Conservation (phyloP, 2,113 vertebrate genomes). For the Thalassoma bifasciatum region DNA sequence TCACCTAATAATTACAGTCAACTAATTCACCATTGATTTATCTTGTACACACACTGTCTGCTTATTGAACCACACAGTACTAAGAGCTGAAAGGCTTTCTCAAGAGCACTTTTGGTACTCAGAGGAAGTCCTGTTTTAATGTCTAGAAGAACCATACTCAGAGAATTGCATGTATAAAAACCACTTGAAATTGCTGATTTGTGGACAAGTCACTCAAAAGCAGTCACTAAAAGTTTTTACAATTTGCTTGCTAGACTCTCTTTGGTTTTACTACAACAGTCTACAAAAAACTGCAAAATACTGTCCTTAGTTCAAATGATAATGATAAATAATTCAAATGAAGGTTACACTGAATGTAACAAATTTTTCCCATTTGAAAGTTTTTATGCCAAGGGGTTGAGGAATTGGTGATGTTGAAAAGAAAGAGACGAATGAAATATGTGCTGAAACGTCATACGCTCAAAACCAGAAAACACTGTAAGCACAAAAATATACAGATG, state of each 20-base stretch:
- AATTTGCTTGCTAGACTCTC: too few relatives aligned
- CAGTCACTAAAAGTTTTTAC: too few relatives aligned
- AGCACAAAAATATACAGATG: too few relatives aligned
- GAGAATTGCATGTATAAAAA: constrained; percentile 9
- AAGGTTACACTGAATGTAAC: too few relatives aligned
- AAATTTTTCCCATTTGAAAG: not conserved
- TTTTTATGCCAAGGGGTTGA: not conserved
- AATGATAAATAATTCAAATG: not conserved
- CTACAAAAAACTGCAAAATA: not conserved
- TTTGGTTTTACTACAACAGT: too few relatives aligned
- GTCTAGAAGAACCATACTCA: not conserved
- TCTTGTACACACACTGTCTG: constrained; percentile 50
- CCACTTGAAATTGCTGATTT: not conserved
- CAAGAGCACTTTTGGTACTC: constrained; percentile 34
- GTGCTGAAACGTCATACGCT: not conserved
- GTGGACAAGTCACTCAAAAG: too few relatives aligned
- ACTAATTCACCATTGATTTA: constrained; percentile 57
- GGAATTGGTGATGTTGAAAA: not conserved
- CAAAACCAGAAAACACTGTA: not conserved
- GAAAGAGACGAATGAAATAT: not conserved
- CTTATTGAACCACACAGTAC: constrained; percentile 64
- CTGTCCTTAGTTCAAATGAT: too few relatives aligned
- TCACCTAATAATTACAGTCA: constrained; percentile 32
- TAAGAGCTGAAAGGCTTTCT: constrained; percentile 40
- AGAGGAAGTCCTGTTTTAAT: constrained; percentile 26